Evolutionary conservation across 2,888 invertebrate genomes (phyloP), one percentile per base, ranked within the genome.

Genomic region (Hydriomena furcata): DNA sequence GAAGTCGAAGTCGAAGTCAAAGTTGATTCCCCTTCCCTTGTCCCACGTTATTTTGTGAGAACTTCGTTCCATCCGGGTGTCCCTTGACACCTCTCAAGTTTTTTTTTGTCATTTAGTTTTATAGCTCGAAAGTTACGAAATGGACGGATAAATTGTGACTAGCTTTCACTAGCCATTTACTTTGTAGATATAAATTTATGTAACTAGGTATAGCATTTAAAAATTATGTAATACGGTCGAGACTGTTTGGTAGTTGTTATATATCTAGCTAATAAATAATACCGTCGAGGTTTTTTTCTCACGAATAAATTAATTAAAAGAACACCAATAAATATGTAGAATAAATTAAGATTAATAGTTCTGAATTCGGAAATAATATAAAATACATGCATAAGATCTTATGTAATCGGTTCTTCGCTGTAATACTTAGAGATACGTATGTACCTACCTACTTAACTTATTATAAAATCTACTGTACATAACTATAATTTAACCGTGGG

Each of bases 161-260:
- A 79, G 76, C 61, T 71, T 63, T 68, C 65, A 70, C 68, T 63
- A 71, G 74, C 65, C 65, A 66, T 64, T 66, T 52, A 27, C 43
- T 25, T 34, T 20, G 2, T 25, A 36, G 27, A 32, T n/a, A 31
- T 47, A 41, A 27, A 32, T 13, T 7, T 20, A n/a, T 11, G 38
- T 10, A 36, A 7, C 8, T 17, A 20, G 20, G 7, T 5, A 12
- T 30, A 13, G 6, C 5, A 24, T 38, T 24, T 21, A 8, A 20
- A 23, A 8, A 23, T 13, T 5, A 12, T 13, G 24, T 21, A 38
- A 27, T n/a, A 25, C 38, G 25, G 38, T 37, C 31, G 24, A 28
- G 4, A 13, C 6, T 10, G 34, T 17, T 20, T 32, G 7, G 7
- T 27, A 27, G 7, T 7, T 25, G 20, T 12, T 13, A 28, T 5